These are phyloP conservation scores for Didymodactylos carnosus DNA, from an alignment of 2,888 invertebrate species.

Conservation along the genomic window DNA sequence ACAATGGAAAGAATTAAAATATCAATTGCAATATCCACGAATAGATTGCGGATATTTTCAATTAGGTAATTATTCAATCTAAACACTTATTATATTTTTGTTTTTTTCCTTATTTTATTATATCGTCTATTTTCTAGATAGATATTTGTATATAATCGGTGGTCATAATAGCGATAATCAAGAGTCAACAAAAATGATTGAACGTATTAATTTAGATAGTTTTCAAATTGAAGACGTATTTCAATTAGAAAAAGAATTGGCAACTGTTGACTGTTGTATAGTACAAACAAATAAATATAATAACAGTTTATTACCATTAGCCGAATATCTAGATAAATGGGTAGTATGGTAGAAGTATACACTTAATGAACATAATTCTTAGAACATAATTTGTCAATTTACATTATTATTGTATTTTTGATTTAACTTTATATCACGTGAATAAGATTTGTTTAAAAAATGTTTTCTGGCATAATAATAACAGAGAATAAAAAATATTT, in stretches of 20 bases:
- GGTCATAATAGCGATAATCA: background rate
- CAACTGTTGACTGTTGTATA: background rate
- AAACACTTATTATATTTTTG: background rate
- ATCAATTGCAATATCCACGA: background rate
- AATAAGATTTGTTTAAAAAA: too few relatives aligned
- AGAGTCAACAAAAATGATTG: background rate
- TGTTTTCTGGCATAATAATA: too few relatives aligned
- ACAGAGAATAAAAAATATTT: too few relatives aligned
- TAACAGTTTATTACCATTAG: background rate
- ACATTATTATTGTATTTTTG: too few relatives aligned
- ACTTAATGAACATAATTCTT: too few relatives aligned
- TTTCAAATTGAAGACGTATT: background rate
- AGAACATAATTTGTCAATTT: too few relatives aligned
- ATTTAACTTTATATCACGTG: too few relatives aligned
- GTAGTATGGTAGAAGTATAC: background rate
- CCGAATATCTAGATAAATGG: background rate
- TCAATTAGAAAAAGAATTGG: background rate
- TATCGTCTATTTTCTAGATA: too few relatives aligned
- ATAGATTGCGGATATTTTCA: background rate
- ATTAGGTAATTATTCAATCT: background rate
- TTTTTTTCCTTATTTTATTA: too few relatives aligned
- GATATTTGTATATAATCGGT: background rate
- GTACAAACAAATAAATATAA: background rate
- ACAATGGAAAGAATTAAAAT: background rate
- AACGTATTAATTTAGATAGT: background rate